Percentiles rank a stretch among this genome's conserved stretches.
Evolutionary conservation across 2,888 invertebrate species (phyloP).

Genomic region (Agrochola macilenta): DNA sequence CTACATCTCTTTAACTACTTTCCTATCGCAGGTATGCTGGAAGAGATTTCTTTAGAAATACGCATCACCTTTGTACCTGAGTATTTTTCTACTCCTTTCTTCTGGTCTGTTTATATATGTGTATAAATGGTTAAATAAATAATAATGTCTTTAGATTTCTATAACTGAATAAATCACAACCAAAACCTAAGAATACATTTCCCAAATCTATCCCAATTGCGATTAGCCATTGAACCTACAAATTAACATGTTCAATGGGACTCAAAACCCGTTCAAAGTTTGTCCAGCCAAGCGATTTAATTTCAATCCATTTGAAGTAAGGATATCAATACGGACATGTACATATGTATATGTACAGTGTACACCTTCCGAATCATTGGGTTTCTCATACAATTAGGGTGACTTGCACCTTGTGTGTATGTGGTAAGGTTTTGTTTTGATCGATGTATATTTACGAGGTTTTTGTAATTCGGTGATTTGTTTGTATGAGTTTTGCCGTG

Average conservation of each 20-base stretch:
- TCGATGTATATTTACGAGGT: background rate
- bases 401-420: background rate
- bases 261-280: conserved; percentile 25
- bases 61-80: background rate
- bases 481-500: background rate
- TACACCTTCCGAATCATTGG: conserved; percentile 46
- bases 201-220: conserved; percentile 7
- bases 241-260: conserved; percentile 35
- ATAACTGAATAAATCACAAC: background rate
- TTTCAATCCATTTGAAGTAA: conserved; percentile 50
- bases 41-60: background rate
- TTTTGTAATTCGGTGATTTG: conserved; percentile 19
- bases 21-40: too few species aligned
- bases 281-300: conserved; percentile 43
- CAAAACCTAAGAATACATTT: conserved; percentile 6
- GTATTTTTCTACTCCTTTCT: background rate
- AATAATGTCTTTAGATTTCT: background rate
- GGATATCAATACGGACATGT: conserved; percentile 39
- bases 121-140: background rate
- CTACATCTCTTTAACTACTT: too few species aligned
- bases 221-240: conserved; percentile 42
- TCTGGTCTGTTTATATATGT: background rate
- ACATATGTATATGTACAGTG: conserved; percentile 10
- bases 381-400: conserved; percentile 29
- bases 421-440: conserved; percentile 7